Percentiles rank a stretch among this genome's conserved stretches.
These are phyloP conservation scores for Acronicta alni DNA, from an alignment of 2,888 invertebrate genomes.

Conservation along the genomic window DNA sequence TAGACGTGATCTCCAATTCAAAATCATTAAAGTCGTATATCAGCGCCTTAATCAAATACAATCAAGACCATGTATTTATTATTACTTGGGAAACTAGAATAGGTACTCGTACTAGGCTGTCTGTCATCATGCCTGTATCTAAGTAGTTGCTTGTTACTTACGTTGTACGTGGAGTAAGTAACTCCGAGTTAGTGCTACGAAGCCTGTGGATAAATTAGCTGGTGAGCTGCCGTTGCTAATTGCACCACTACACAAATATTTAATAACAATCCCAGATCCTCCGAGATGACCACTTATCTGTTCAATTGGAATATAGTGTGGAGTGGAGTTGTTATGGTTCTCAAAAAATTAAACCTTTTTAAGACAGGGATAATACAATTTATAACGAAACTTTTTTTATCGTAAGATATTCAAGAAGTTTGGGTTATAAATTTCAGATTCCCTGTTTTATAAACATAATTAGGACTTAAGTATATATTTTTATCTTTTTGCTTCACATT, in stretches of 20 bases:
- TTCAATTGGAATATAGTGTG: constrained; percentile 66
- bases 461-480: too few relatives aligned
- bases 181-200: constrained; percentile 16
- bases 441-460: too few relatives aligned
- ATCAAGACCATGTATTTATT: neutral
- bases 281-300: constrained; percentile 87
- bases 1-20: too few relatives aligned
- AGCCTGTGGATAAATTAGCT: constrained; percentile 80
- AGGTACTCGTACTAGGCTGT: constrained; percentile 11
- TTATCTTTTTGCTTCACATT: too few relatives aligned
- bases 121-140: constrained; percentile 24
- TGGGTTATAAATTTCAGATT: too few relatives aligned
- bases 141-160: constrained; percentile 21
- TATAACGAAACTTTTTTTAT: too few relatives aligned
- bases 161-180: constrained; percentile 16
- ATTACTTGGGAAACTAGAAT: neutral
- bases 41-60: too few relatives aligned
- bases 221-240: constrained; percentile 85
- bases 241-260: constrained; percentile 89
- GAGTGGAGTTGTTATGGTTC: constrained; percentile 61
- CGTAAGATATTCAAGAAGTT: too few relatives aligned
- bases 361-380: too few relatives aligned
- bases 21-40: too few relatives aligned
- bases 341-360: neutral
- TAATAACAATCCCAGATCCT: constrained; percentile 88